phyloP scores from a whole-genome alignment of 2,113 vertebrate species.

The Marmota flaviventris region DNA sequence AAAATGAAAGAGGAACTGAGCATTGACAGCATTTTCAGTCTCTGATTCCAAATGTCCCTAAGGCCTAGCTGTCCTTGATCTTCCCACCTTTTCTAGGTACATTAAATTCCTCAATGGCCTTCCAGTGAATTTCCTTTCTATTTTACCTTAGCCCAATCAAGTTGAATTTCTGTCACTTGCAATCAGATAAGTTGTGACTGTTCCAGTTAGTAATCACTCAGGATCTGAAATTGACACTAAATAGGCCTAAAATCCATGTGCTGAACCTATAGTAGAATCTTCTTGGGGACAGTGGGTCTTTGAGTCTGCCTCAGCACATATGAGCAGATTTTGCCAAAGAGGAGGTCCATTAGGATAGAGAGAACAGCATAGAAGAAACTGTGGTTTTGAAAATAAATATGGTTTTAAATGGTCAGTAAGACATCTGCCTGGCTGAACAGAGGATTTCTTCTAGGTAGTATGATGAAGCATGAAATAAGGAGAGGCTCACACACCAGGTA shows the following conservation, averaged over 20 bases:
- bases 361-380: background rate
- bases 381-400: background rate
- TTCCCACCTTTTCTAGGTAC: background rate
- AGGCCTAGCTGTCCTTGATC: background rate
- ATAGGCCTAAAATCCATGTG: too few species aligned
- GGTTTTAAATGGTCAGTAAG: background rate
- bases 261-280: background rate
- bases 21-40: background rate
- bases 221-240: background rate
- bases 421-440: background rate
- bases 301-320: too few species aligned
- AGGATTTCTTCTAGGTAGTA: background rate
- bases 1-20: background rate
- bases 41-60: background rate
- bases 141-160: background rate
- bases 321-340: background rate
- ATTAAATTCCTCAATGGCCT: slow-evolving; percentile 22
- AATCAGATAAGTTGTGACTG: background rate
- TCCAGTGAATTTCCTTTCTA: background rate
- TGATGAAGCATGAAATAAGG: background rate
- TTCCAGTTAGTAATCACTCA: background rate
- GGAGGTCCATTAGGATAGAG: background rate
- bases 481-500: background rate
- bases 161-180: slow-evolving; percentile 40
- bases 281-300: accelerated